These are phyloP conservation scores for Epinotia ramella DNA, from an alignment of 2,888 invertebrate species.

Conservation along the genomic window DNA sequence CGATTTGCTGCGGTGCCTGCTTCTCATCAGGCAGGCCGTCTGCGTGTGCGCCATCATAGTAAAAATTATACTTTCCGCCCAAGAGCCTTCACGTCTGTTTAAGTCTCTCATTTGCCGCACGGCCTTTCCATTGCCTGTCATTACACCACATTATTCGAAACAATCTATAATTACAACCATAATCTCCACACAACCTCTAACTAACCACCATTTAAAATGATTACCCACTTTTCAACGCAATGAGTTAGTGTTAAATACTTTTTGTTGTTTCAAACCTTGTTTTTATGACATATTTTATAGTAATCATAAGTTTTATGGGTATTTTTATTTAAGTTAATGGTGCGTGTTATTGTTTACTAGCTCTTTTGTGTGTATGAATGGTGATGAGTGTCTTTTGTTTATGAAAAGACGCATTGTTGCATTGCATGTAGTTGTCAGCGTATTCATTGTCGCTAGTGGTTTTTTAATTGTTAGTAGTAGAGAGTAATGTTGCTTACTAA, in stretches of 20 bases:
- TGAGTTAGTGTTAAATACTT: slow-evolving; percentile 26
- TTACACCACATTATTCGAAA: slow-evolving; percentile 52
- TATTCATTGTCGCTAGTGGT: slow-evolving; percentile 10
- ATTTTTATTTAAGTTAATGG: slow-evolving; percentile 39
- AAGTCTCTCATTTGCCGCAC: slow-evolving; percentile 27
- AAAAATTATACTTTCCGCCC: neutral
- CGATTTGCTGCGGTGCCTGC: no score
- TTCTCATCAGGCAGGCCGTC: no score
- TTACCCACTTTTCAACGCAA: slow-evolving; percentile 44
- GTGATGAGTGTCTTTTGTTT: slow-evolving; percentile 24
- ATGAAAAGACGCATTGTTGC: slow-evolving; percentile 26
- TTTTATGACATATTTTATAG: slow-evolving; percentile 30
- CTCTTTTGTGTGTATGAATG: slow-evolving; percentile 27
- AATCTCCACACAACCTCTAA: slow-evolving; percentile 49
- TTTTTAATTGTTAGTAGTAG: neutral
- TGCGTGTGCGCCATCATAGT: neutral
- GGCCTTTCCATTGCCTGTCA: slow-evolving; percentile 48
- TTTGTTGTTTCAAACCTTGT: slow-evolving; percentile 33
- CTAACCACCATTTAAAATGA: slow-evolving; percentile 55
- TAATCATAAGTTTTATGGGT: slow-evolving; percentile 28
- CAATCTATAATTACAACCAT: slow-evolving; percentile 51
- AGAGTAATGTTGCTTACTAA: neutral
- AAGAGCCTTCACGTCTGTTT: slow-evolving; percentile 31
- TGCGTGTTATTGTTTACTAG: slow-evolving; percentile 30
- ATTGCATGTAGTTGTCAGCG: neutral